Base-by-base conservation (phyloP, 2,797 vertebrate genomes). In the Onychomys torridus region DNA sequence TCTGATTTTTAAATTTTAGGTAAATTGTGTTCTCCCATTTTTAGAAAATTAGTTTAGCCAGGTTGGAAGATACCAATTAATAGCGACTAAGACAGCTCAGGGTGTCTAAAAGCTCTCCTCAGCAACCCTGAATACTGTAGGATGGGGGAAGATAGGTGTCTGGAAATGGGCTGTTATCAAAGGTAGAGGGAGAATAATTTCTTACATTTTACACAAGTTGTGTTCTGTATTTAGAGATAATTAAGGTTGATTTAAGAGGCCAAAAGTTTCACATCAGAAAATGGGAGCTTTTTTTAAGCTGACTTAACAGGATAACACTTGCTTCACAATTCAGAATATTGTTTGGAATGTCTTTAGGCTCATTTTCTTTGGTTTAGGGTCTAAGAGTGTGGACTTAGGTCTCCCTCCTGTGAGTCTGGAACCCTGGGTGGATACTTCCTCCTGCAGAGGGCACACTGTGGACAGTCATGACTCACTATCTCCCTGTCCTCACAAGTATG, bases 1-100 rank as follows among this genome's bases (percentile, higher is more conserved):
- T 91, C 92, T 75, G 84, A 59, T 83, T 89, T 91, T 82, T 79
- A 84, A 88, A 73, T 93, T 94, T 88, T 89, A 67, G 34, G 90
- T 88, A 67, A 29, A 77, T 78, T 84, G 32, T 57, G 85, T 87
- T n/a, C 13, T 34, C 27, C 49, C 23, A 6, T 46, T 79, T 95
- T 95, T 82, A 83, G 91, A 76, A 75, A 78, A 73, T 89, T 86
- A 69, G 43, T 76, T 29, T 16, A 95, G 34, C 61, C 77, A 67
- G 19, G 19, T 61, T 87, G 61, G 55, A 89, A 93, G 87, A 82
- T 71, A 90, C 7, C 84, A 83, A 75, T 71, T 75, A 61, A 59
- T 63, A 32, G 32, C 43, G 79, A 49, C 29, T 87, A 40, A 65
- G 76, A 93, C 93, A 91, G 69, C 55, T 2, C 71, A 14, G n/a